Evolutionary conservation across 2,888 invertebrate species (phyloP).

Genomic region (Leptinotarsa rubiginosa): DNA sequence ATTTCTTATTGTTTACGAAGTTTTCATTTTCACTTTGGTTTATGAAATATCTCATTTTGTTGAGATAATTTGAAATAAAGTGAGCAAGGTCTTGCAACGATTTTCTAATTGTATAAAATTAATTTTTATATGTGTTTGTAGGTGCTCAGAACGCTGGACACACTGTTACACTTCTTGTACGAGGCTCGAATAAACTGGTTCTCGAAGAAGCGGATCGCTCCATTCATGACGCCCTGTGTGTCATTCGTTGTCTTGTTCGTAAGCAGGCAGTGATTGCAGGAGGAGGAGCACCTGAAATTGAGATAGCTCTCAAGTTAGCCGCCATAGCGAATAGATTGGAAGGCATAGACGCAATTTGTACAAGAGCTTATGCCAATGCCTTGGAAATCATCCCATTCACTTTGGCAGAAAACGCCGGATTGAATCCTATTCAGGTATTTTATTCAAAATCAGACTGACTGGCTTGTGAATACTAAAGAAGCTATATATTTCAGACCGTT

Average conservation of each 20-base stretch:
- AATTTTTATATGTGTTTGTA: slow-evolving; percentile 6
- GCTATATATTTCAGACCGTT: slow-evolving; percentile 74
- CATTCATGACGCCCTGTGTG: slow-evolving; percentile 87
- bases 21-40: too few species aligned
- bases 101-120: too few species aligned
- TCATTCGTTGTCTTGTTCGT: slow-evolving; percentile 95
- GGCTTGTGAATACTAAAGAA: background rate
- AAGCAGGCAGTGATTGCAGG: slow-evolving; percentile 93
- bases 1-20: too few species aligned
- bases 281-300: slow-evolving; percentile 98
- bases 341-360: slow-evolving; percentile 95
- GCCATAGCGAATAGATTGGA: slow-evolving; percentile 84
- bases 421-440: slow-evolving; percentile 65
- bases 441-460: background rate
- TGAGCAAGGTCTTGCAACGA: too few species aligned
- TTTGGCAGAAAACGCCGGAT: slow-evolving; percentile 85
- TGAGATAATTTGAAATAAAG: too few species aligned
- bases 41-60: too few species aligned
- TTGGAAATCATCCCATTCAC: slow-evolving; percentile 94
- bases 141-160: slow-evolving; percentile 84
- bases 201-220: slow-evolving; percentile 85
- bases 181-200: slow-evolving; percentile 87
- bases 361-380: slow-evolving; percentile 95
- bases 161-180: slow-evolving; percentile 92
- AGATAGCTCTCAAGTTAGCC: slow-evolving; percentile 86